These are phyloP conservation scores for Salarias fasciatus DNA, from an alignment of 2,797 vertebrate species.

Conservation along the genomic window DNA sequence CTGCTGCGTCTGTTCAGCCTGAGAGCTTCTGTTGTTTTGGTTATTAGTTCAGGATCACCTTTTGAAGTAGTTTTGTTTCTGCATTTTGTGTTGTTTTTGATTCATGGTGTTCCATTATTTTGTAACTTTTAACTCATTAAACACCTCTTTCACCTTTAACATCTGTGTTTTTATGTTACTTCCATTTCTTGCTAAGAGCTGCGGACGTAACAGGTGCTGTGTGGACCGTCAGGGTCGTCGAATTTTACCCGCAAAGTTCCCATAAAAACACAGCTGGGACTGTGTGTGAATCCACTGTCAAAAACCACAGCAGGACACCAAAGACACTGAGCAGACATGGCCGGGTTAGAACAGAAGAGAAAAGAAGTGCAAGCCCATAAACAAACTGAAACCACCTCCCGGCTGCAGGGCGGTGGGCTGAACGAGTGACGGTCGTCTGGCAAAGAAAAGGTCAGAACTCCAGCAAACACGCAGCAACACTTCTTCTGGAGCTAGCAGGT, in stretches of 20 bases:
- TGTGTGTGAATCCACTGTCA: too few relatives aligned
- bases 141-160: too few relatives aligned
- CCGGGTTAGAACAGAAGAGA: neutral
- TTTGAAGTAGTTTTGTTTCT: too few relatives aligned
- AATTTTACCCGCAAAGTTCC: slow-evolving; percentile 21
- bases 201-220: too few relatives aligned
- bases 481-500: slow-evolving; percentile 4
- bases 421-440: slow-evolving; percentile 54
- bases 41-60: too few relatives aligned
- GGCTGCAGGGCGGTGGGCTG: slow-evolving; percentile 17
- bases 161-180: too few relatives aligned
- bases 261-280: slow-evolving; percentile 25
- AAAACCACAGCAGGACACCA: neutral
- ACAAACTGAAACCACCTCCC: slow-evolving; percentile 49
- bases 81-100: too few relatives aligned
- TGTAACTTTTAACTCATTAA: too few relatives aligned
- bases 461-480: neutral
- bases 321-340: slow-evolving; percentile 26
- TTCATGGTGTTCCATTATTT: too few relatives aligned
- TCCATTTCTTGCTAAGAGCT: too few relatives aligned
- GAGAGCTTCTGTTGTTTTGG: too few relatives aligned
- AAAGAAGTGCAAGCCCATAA: slow-evolving; percentile 16
- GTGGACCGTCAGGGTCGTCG: neutral
- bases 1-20: too few relatives aligned
- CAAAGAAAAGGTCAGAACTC: slow-evolving; percentile 40